These are phyloP conservation scores for Laothoe populi DNA, from an alignment of 2,888 invertebrate species.

Conservation along the genomic window DNA sequence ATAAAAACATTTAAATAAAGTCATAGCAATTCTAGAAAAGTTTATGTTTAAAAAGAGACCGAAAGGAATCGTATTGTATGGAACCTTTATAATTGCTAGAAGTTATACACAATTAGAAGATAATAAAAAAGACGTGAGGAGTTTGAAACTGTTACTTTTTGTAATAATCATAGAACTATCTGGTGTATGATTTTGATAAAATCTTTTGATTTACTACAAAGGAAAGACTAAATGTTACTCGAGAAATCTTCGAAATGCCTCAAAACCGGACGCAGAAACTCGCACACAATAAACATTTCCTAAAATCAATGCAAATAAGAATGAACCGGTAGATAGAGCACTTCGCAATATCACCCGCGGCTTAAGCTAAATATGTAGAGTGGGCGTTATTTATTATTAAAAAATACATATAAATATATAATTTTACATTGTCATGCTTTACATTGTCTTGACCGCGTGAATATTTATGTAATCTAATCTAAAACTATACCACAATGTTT, in stretches of 20 bases:
- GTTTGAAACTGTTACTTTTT: too few species aligned
- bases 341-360: neutral
- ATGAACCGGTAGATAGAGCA: constrained; percentile 5
- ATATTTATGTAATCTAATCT: neutral
- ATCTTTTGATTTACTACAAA: too few species aligned
- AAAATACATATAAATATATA: constrained; percentile 13
- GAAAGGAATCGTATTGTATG: too few species aligned
- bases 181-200: too few species aligned
- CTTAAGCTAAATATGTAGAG: neutral
- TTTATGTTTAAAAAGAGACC: too few species aligned
- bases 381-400: constrained; percentile 12
- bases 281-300: constrained; percentile 18
- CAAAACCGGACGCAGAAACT: constrained; percentile 12
- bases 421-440: neutral
- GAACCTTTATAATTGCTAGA: too few species aligned
- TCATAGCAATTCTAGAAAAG: too few species aligned
- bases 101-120: too few species aligned
- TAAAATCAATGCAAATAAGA: constrained; percentile 17
- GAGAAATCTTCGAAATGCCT: neutral
- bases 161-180: too few species aligned
- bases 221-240: neutral
- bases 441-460: neutral
- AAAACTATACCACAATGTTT: neutral
- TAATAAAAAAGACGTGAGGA: too few species aligned
- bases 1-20: too few species aligned